Percentiles rank a stretch among this genome's conserved stretches.
phyloP scores from a whole-genome alignment of 2,888 invertebrate species.

The Anaspis maculata region DNA sequence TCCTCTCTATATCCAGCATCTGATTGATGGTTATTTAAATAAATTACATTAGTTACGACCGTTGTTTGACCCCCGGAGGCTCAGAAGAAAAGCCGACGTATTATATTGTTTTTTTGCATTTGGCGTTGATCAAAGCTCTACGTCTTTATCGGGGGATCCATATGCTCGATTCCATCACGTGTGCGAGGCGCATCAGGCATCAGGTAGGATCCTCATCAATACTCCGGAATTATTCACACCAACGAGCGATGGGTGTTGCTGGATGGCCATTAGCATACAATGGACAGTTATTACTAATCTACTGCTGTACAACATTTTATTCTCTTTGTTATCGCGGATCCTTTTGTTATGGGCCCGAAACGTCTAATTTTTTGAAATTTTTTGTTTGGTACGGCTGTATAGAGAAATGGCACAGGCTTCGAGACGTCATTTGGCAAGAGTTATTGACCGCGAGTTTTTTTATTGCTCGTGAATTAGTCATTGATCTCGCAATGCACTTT shows the following conservation, averaged over 20 bases:
- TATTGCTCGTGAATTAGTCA: too few species aligned
- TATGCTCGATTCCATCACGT: too few species aligned
- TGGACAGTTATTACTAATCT: conserved; percentile 9
- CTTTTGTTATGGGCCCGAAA: conserved; percentile 13
- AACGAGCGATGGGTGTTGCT: not conserved
- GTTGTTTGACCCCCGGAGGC: conserved; percentile 5
- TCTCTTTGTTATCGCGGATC: conserved; percentile 12
- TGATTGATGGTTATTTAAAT: conserved; percentile 13
- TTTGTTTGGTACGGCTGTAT: too few species aligned
- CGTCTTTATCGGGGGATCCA: too few species aligned
- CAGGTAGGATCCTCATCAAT: too few species aligned
- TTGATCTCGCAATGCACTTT: too few species aligned
- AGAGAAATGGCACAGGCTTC: too few species aligned
- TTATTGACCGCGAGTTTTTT: too few species aligned
- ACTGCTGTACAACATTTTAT: conserved; percentile 12
- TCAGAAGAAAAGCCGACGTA: conserved; percentile 6
- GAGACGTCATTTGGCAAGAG: too few species aligned
- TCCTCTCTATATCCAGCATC: conserved; percentile 2
- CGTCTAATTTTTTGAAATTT: conserved; percentile 10
- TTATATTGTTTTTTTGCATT: conserved; percentile 7
- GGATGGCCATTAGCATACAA: not conserved
- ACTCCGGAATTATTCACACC: not conserved
- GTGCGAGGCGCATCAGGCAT: too few species aligned
- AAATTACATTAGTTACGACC: conserved; percentile 10
- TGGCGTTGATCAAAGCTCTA: too few species aligned